Base-by-base conservation (phyloP, 2,113 vertebrate species). In the Cnemophilus loriae region DNA sequence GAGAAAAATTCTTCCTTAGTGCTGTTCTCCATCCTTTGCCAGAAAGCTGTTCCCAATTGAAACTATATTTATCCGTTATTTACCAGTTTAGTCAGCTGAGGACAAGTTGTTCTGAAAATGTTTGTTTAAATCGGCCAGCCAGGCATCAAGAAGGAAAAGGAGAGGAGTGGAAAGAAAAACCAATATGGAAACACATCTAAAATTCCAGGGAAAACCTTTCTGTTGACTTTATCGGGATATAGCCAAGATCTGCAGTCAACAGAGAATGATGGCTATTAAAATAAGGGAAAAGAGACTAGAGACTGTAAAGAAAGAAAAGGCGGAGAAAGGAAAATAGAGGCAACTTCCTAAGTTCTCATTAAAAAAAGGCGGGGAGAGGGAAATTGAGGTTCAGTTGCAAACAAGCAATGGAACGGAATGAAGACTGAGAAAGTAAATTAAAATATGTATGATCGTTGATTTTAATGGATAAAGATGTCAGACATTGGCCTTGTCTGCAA, bases 11-110 rank as follows among this genome's bases (percentile, higher is more conserved):
- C 35, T 86, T 94, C 67, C 77, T 60, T 21, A 68, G 55, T 35
- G 63, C 42, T 77, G 27, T 46, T 64, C 39, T 90, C 24, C 27
- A 64, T 49, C 79, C 39, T 96, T 77, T 90, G 87, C 88, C 89
- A 94, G 75, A 92, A 90, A 90, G 80, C 90, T 93, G 87, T 96
- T 95, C 88, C 90, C 33, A 96, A 90, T 83, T 68, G 71, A 84
- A 96, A 83, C 89, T 92, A 89, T 84, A 96, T 92, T 96, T 97
- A 83, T 95, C 89, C 39, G 27, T 74, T 96, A 96, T 96, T 95
- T 97, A 94, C 91, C 91, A 86, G 65, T 91, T 96, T 92, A 91
- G 92, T 83, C 55, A 93, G 87, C 69, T 30, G 80, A 84, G 87
- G 73, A 95, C 95, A 95, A 86, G 42, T 86, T 92, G 91, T 91